Evolutionary conservation across 2,797 vertebrate genomes (phyloP), one percentile per base, ranked within the genome.

Genomic region (Acestrorhynchus altus): DNA sequence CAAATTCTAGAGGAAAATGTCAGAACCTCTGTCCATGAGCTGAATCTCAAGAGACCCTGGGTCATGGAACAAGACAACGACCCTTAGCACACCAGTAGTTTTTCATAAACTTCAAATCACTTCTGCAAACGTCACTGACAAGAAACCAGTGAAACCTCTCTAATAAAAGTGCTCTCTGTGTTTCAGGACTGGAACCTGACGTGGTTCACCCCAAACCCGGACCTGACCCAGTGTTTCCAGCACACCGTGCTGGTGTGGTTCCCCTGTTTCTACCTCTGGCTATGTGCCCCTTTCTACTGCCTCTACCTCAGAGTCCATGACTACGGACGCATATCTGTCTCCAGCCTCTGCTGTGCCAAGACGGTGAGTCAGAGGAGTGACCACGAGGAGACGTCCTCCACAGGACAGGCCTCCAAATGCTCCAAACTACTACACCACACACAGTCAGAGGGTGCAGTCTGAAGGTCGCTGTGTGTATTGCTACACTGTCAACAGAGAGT

Each of bases 221-320:
- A 98, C 84, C 93, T 99, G 87, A 98, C 97, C 78, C 92, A 88
- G 46, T 99, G 98, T 91, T 99, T 99, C 91, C 97, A 98, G 92
- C 96, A 95, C 89, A 98, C 97, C 0, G 85, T 96, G 49, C 93
- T 99, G 54, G 86, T 94, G 56, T 98, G 97, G 97, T 93, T 96
- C 85, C 98, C 98, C 26, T 99, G 97, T 57, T 5, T 94, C 87
- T 98, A 96, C 88, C 93, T 99, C 85, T 99, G 96, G 97, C 28
- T 92, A 83, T 94, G 96, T 87, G 94, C 94, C 39, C 96, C 94
- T 0, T 80, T 95, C 84, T 97, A 97, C 84, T 89, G 86, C 60
- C 13, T 96, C 7, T 92, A 94, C 84, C 94, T 97, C 49, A 91
- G 87, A 78, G 78, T 22, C 52, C 92, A 94, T 59, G 87, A 92